Evolutionary conservation across 2,113 vertebrate species (phyloP), one percentile per base, ranked within the genome.

Genomic region (Heterotilapia buettikoferi): DNA sequence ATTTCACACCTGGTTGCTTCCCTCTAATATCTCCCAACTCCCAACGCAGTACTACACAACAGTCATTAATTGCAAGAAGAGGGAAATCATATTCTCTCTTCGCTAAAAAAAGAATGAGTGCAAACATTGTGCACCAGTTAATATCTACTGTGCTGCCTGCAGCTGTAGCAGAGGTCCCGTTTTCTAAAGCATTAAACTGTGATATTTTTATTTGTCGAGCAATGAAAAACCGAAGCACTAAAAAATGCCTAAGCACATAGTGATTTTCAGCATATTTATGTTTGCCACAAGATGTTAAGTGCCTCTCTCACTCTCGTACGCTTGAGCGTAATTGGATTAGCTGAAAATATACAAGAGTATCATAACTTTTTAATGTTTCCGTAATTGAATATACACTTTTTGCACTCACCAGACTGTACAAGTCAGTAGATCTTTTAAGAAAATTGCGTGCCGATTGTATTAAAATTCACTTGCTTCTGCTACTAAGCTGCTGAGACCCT

Each of bases 1-100:
- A 93, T 94, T 94, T 95, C 92, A 93, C 94, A 94, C 93, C 92
- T 94, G 91, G 84, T 84, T 93, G 90, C 90, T 57, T 88, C 83
- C 36, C 53, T 73, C 84, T 90, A 87, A 93, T 92, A 90, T 93
- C 89, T 87, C 83, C 84, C 18, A 19, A 90, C 86, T 85, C 87
- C 82, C 86, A 79, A 63, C 29, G 36, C 85, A 47, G 56, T 71
- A 24, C 89, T 53, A 59, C 81, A 89, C 87, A 84, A 82, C 86
- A 90, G 85, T 91, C 92, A 92, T 92, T 95, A 93, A 94, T 93
- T 94, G 86, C 87, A 86, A 87, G 86, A 80, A 89, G 82, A 83
- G 91, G 90, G 88, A 91, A 92, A 93, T 93, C 63, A 91, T 93
- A 90, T 86, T 89, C 88, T 92, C 84, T 85, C 71, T 61, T 36